phyloP scores from a whole-genome alignment of 2,888 invertebrate species.

The Ichneumoninae sp. region DNA sequence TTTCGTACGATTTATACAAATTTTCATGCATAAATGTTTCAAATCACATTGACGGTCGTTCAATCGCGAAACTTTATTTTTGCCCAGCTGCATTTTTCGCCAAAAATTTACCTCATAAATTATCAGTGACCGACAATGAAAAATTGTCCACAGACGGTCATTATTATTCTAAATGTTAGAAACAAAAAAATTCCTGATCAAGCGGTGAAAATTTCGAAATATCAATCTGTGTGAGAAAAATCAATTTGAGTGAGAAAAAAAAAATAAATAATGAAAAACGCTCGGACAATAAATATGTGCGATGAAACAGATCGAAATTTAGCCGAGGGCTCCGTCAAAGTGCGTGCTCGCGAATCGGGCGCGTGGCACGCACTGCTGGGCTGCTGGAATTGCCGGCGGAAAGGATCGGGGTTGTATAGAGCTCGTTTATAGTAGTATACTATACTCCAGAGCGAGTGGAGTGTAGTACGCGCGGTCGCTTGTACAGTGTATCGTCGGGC shows the following conservation, averaged over 20 bases:
- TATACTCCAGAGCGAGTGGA: slow-evolving; percentile 53
- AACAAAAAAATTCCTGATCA: too few species aligned
- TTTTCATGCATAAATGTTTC: background rate
- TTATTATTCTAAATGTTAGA: too few species aligned
- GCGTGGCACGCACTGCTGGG: slow-evolving; percentile 81
- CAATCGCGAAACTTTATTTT: background rate
- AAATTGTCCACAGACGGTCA: background rate
- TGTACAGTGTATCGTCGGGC: slow-evolving; percentile 80
- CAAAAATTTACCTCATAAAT: background rate
- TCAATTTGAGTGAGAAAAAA: slow-evolving; percentile 19
- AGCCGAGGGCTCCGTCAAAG: slow-evolving; percentile 50
- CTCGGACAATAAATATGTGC: background rate
- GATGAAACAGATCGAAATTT: slow-evolving; percentile 8
- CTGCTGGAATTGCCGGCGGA: slow-evolving; percentile 56
- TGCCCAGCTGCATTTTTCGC: background rate
- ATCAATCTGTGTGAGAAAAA: too few species aligned
- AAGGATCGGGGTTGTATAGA: slow-evolving; percentile 63
- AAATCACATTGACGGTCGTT: background rate
- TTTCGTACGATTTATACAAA: background rate
- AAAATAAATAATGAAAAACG: slow-evolving; percentile 5
- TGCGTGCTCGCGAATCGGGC: slow-evolving; percentile 77
- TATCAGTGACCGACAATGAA: background rate
- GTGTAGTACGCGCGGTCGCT: slow-evolving; percentile 70
- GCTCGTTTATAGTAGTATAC: slow-evolving; percentile 51
- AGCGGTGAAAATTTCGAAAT: too few species aligned